These are phyloP conservation scores for Melieria omissa DNA, from an alignment of 2,888 invertebrate species.

Conservation along the genomic window DNA sequence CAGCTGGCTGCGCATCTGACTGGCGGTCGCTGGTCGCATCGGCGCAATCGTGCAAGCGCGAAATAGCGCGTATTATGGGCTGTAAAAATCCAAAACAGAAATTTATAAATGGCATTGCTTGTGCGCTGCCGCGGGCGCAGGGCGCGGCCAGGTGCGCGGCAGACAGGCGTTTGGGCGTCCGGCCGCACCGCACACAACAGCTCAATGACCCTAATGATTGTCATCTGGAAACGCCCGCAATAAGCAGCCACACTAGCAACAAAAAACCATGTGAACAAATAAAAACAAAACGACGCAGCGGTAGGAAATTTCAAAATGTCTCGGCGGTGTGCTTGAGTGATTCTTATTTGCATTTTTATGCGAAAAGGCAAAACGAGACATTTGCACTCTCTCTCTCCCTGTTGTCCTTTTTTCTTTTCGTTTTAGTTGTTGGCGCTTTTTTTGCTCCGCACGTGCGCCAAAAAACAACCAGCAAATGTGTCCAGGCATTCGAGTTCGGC, in stretches of 20 bases:
- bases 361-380: constrained; percentile 14
- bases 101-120: background rate
- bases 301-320: constrained; percentile 25
- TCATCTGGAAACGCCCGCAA: constrained; percentile 45
- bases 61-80: too few relatives aligned
- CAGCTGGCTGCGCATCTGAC: background rate
- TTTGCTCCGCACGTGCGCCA: too few relatives aligned
- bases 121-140: background rate
- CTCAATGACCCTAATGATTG: constrained; percentile 46
- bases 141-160: background rate
- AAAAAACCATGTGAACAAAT: background rate
- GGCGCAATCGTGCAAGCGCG: too few relatives aligned
- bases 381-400: constrained; percentile 2
- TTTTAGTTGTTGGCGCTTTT: background rate
- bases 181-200: background rate
- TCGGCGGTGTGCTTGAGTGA: constrained; percentile 46
- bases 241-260: background rate
- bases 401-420: background rate
- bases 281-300: background rate
- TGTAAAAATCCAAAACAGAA: background rate
- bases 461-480: too few relatives aligned
- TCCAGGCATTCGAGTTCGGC: too few relatives aligned
- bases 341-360: constrained; percentile 55
- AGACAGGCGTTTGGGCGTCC: background rate
- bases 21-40: too few relatives aligned